A percentile compares a stretch with the other conserved stretches of the same genome.
These are phyloP conservation scores for Mesopsocus fuscifrons DNA, from an alignment of 2,888 invertebrate species.

Conservation along the genomic window DNA sequence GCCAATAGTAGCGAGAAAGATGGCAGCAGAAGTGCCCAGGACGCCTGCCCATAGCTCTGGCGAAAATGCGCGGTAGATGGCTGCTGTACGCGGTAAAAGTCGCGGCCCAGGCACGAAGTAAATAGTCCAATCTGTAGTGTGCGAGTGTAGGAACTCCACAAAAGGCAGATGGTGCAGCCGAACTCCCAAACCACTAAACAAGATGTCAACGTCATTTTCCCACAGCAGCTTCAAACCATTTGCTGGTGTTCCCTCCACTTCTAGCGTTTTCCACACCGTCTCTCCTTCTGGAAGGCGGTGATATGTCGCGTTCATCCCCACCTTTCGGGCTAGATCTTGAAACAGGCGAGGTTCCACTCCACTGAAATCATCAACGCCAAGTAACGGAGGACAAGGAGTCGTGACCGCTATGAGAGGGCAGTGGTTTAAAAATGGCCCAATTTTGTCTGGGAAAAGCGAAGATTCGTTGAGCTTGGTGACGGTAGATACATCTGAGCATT, in stretches of 20 bases:
- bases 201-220: neutral
- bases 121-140: neutral
- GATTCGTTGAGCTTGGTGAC: neutral
- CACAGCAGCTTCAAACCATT: neutral
- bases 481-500: neutral
- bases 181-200: neutral
- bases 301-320: neutral
- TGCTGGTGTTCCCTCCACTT: neutral
- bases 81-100: neutral
- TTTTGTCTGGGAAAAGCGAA: neutral
- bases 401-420: neutral
- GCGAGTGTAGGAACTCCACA: neutral
- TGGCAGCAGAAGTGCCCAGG: too few relatives aligned
- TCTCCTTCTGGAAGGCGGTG: too few relatives aligned
- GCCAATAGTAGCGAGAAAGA: too few relatives aligned
- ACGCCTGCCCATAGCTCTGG: neutral
- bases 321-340: neutral
- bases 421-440: neutral
- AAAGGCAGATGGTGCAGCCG: neutral
- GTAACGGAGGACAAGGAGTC: neutral
- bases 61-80: neutral
- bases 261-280: neutral
- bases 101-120: neutral
- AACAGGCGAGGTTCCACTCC: neutral
- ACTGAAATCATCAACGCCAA: neutral